These are phyloP conservation scores for Megalops atlanticus DNA, from an alignment of 2,113 vertebrate species.

Conservation along the genomic window DNA sequence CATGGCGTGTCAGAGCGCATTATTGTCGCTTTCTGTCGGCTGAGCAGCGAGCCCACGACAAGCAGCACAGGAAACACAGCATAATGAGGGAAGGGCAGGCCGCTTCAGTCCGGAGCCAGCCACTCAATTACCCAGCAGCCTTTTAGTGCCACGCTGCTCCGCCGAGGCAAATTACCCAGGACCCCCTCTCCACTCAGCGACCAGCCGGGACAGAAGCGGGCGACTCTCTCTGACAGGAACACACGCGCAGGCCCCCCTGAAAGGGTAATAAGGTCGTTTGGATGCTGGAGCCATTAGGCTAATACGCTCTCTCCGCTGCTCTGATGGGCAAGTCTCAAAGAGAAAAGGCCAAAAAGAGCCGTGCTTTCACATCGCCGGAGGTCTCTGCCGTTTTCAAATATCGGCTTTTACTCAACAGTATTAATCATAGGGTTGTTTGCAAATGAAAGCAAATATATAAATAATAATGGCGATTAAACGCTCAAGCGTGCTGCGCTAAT, in stretches of 20 bases:
- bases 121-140: slow-evolving; percentile 94
- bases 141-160: slow-evolving; percentile 89
- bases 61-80: slow-evolving; percentile 78
- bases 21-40: slow-evolving; percentile 76
- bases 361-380: slow-evolving; percentile 54
- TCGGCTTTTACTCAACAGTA: slow-evolving; percentile 58
- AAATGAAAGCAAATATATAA: slow-evolving; percentile 53
- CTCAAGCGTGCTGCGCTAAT: neutral
- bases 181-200: slow-evolving; percentile 85
- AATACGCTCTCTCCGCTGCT: slow-evolving; percentile 60
- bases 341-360: slow-evolving; percentile 28
- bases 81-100: slow-evolving; percentile 87
- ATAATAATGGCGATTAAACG: slow-evolving; percentile 44
- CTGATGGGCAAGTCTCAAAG: slow-evolving; percentile 51
- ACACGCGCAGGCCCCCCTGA: slow-evolving; percentile 73
- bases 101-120: slow-evolving; percentile 64
- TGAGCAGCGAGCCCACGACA: slow-evolving; percentile 76
- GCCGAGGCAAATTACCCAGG: slow-evolving; percentile 91
- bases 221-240: slow-evolving; percentile 70
- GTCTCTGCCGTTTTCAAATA: slow-evolving; percentile 49
- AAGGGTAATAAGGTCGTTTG: slow-evolving; percentile 86
- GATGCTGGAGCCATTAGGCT: slow-evolving; percentile 81
- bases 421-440: slow-evolving; percentile 59
- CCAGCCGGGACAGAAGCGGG: slow-evolving; percentile 58
- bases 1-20: slow-evolving; percentile 79